These are phyloP conservation scores for Dendrolimus pini DNA, from an alignment of 2,888 invertebrate genomes.

Conservation along the genomic window DNA sequence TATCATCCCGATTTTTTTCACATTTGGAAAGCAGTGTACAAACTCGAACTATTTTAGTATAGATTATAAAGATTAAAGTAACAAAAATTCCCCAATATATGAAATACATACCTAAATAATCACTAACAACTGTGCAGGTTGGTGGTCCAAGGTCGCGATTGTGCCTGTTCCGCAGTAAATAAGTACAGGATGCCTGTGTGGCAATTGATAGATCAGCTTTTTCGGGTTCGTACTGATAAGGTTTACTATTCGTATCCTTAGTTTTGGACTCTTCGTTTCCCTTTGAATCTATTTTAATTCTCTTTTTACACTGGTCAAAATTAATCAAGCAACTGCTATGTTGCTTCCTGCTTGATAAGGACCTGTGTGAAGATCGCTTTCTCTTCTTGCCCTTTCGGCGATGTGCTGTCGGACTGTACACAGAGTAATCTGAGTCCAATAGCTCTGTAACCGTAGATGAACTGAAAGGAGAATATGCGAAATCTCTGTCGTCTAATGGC, in stretches of 20 bases:
- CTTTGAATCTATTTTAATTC: constrained; percentile 73
- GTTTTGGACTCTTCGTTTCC: constrained; percentile 45
- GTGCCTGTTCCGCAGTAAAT: constrained; percentile 47
- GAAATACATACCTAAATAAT: constrained; percentile 47
- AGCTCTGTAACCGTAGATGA: constrained; percentile 68
- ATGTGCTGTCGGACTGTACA: constrained; percentile 63
- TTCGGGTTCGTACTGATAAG: constrained; percentile 44
- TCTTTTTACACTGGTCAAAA: constrained; percentile 57
- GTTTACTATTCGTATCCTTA: constrained; percentile 35
- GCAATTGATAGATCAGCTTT: constrained; percentile 35
- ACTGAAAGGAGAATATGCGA: constrained; percentile 69
- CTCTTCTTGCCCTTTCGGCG: constrained; percentile 66
- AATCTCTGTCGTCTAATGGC: constrained; percentile 70
- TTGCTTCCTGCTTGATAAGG: constrained; percentile 49
- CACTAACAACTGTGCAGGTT: constrained; percentile 54
- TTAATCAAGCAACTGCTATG: constrained; percentile 44
- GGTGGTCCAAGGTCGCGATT: constrained; percentile 50
- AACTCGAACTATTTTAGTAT: too few relatives aligned
- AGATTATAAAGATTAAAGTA: too few relatives aligned
- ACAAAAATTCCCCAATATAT: too few relatives aligned
- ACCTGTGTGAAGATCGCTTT: constrained; percentile 60
- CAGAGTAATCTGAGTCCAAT: constrained; percentile 67
- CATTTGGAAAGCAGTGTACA: too few relatives aligned
- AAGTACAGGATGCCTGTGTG: constrained; percentile 36
- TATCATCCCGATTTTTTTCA: too few relatives aligned